These are phyloP conservation scores for Drosophila ananassae DNA, from an alignment of 1,140 invertebrate species.

Conservation along the genomic window DNA sequence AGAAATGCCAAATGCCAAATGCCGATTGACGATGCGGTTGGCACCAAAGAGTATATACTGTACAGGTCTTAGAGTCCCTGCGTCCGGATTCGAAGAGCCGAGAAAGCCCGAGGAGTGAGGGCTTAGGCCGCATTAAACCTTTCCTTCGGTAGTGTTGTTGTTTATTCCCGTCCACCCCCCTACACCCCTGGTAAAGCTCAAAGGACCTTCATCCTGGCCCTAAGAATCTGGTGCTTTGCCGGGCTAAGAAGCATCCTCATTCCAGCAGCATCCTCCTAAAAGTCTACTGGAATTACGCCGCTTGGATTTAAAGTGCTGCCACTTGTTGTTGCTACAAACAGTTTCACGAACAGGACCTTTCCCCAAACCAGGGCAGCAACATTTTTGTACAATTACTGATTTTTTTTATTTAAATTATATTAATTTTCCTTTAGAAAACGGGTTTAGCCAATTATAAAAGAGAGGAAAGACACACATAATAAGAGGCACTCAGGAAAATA, in stretches of 20 bases:
- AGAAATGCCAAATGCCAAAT: conserved; percentile 56
- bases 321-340: conserved; percentile 68
- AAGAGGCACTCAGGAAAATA: too few species aligned
- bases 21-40: conserved; percentile 48
- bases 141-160: conserved; percentile 67
- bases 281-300: conserved; percentile 67
- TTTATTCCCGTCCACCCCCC: conserved; percentile 15
- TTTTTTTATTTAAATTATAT: neutral
- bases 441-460: too few species aligned
- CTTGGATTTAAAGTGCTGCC: conserved; percentile 63
- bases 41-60: neutral
- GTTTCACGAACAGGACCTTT: conserved; percentile 12
- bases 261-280: neutral
- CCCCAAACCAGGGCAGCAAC: neutral
- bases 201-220: conserved; percentile 40
- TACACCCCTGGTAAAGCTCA: conserved; percentile 7
- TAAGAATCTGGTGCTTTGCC: conserved; percentile 53
- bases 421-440: too few species aligned
- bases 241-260: conserved; percentile 65
- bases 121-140: conserved; percentile 76
- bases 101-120: conserved; percentile 15
- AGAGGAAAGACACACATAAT: too few species aligned
- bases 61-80: neutral
- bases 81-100: conserved; percentile 5
- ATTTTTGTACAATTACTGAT: neutral